Percentiles rank a stretch among this genome's conserved stretches.
These are phyloP conservation scores for Saguinus midas DNA, from an alignment of 2,113 vertebrate species.

Conservation along the genomic window DNA sequence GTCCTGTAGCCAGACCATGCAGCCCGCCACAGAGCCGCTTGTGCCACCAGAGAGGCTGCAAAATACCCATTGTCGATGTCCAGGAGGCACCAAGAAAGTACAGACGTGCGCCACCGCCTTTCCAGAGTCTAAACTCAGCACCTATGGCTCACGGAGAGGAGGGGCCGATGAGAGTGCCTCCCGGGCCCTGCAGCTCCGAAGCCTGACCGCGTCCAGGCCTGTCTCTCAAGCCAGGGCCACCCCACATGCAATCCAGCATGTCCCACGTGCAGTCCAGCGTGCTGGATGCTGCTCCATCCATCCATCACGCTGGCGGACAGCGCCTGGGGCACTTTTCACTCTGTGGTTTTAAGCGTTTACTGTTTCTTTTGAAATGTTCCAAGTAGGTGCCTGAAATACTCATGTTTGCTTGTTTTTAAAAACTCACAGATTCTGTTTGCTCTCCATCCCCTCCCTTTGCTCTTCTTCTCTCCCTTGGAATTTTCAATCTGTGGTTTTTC, in stretches of 20 bases:
- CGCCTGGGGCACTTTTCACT: constrained; percentile 51
- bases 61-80: neutral
- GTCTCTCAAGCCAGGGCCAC: neutral
- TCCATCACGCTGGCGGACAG: neutral
- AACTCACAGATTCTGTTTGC: constrained; percentile 21
- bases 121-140: neutral
- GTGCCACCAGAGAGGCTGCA: neutral
- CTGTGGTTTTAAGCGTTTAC: constrained; percentile 26
- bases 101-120: fast-evolving
- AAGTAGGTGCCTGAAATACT: constrained; percentile 60
- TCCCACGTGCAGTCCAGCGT: no score
- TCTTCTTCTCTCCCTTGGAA: neutral
- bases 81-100: neutral
- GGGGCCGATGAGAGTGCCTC: neutral
- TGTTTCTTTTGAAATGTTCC: constrained; percentile 67
- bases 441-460: neutral
- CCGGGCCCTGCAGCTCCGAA: fast-evolving
- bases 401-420: constrained; percentile 53
- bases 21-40: neutral
- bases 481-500: neutral
- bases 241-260: no score
- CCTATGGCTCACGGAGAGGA: neutral
- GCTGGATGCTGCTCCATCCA: neutral
- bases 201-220: neutral
- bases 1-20: neutral